These are phyloP conservation scores for Sialia sialis DNA, from an alignment of 2,113 vertebrate species.

Conservation along the genomic window DNA sequence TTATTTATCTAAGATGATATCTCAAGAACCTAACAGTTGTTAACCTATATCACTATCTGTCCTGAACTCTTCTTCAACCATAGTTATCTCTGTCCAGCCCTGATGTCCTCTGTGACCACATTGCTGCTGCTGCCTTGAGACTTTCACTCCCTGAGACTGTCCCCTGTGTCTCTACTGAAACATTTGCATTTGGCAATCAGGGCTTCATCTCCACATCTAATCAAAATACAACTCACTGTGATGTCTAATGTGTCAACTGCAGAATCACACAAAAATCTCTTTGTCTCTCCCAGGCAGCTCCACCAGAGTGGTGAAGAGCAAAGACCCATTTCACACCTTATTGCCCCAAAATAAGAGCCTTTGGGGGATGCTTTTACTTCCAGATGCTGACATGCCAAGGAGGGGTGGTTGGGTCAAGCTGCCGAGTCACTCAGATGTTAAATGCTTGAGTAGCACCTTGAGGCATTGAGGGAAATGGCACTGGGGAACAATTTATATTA, in stretches of 20 bases:
- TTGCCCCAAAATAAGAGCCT: not conserved
- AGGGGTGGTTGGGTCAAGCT: not conserved
- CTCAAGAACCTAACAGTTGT: not conserved
- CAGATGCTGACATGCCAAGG: not conserved
- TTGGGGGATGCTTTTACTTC: not conserved
- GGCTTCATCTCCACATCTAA: not conserved
- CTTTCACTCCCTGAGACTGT: not conserved
- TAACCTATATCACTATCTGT: not conserved
- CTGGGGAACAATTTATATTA: not conserved
- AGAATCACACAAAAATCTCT: fast-evolving
- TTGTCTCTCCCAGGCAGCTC: not conserved
- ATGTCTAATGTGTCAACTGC: not conserved
- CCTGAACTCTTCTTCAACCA: not conserved
- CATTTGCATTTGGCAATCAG: not conserved
- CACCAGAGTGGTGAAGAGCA: not conserved
- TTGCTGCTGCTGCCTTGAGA: not conserved
- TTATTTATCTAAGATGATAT: not conserved
- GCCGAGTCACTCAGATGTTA: fast-evolving
- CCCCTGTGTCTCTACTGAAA: not conserved
- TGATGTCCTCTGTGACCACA: not conserved
- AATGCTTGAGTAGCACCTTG: not conserved
- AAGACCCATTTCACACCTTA: not conserved
- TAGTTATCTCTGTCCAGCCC: not conserved
- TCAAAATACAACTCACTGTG: not conserved
- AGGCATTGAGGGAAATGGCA: not conserved